Evolutionary conservation across 2,113 vertebrate genomes (phyloP).

Genomic region (Ciconia stormi): DNA sequence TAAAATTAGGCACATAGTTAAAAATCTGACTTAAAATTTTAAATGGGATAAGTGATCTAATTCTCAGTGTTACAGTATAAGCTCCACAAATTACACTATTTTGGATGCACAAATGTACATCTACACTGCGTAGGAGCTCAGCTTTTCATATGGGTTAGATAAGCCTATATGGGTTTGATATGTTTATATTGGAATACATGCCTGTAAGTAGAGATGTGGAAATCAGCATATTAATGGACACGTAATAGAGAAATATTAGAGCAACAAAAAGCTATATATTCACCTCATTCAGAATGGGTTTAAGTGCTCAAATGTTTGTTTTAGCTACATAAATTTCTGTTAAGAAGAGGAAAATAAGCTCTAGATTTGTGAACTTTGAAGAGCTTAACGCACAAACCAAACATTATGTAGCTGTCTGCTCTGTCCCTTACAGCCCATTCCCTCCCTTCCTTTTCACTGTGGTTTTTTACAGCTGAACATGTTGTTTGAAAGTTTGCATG

Average conservation of each 20-base stretch:
- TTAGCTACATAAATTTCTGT: background rate
- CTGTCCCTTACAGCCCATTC: background rate
- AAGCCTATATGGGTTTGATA: background rate
- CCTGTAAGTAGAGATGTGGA: background rate
- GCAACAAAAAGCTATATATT: background rate
- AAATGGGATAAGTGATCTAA: background rate
- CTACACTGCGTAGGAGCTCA: background rate
- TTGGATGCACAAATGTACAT: background rate
- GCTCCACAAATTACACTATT: background rate
- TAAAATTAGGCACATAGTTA: background rate
- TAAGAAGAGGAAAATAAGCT: background rate
- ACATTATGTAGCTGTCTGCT: background rate
- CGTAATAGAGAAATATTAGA: background rate
- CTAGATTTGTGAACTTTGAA: background rate
- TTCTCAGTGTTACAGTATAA: background rate
- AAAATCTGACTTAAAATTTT: background rate
- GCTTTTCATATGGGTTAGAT: background rate
- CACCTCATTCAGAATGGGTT: background rate
- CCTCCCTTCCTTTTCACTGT: background rate
- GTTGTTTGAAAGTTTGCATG: background rate
- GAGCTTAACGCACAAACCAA: background rate
- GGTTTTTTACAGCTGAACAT: background rate
- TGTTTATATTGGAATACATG: fast-evolving
- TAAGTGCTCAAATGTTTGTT: background rate
- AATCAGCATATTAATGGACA: background rate